These are phyloP conservation scores for Nothobranchius kuhntae DNA, from an alignment of 2,113 vertebrate species.

Conservation along the genomic window DNA sequence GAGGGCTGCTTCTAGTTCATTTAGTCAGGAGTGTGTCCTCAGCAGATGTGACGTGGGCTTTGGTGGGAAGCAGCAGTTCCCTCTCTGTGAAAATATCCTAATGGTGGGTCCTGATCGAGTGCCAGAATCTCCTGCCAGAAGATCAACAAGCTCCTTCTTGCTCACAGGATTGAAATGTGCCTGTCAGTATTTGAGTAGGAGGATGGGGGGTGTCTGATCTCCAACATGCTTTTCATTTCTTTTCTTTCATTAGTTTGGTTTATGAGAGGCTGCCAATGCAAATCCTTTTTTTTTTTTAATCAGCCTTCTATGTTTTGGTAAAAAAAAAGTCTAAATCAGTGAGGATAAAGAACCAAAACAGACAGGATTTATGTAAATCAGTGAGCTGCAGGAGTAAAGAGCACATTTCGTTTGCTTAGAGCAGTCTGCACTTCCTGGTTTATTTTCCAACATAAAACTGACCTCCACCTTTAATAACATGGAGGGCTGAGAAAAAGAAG, in stretches of 20 bases:
- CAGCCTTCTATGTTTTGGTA: too few relatives aligned
- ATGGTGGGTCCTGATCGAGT: slow-evolving; percentile 53
- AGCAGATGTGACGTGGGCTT: slow-evolving; percentile 75
- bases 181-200: slow-evolving; percentile 68
- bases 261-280: too few relatives aligned
- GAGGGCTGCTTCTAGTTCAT: slow-evolving; percentile 45
- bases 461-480: too few relatives aligned
- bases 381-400: too few relatives aligned
- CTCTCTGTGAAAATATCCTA: slow-evolving; percentile 57
- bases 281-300: too few relatives aligned
- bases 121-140: slow-evolving; percentile 64
- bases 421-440: too few relatives aligned
- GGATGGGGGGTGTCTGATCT: slow-evolving; percentile 47
- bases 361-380: too few relatives aligned
- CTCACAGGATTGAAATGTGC: slow-evolving; percentile 73
- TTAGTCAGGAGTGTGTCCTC: slow-evolving; percentile 56
- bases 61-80: slow-evolving; percentile 56
- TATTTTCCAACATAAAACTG: too few relatives aligned
- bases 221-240: slow-evolving; percentile 52
- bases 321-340: too few relatives aligned
- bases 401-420: too few relatives aligned
- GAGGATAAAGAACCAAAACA: too few relatives aligned
- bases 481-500: too few relatives aligned
- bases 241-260: slow-evolving; percentile 44
- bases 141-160: slow-evolving; percentile 53